Conservation (phyloP, 2,888 invertebrate genomes). For the Pollenia labialis region DNA sequence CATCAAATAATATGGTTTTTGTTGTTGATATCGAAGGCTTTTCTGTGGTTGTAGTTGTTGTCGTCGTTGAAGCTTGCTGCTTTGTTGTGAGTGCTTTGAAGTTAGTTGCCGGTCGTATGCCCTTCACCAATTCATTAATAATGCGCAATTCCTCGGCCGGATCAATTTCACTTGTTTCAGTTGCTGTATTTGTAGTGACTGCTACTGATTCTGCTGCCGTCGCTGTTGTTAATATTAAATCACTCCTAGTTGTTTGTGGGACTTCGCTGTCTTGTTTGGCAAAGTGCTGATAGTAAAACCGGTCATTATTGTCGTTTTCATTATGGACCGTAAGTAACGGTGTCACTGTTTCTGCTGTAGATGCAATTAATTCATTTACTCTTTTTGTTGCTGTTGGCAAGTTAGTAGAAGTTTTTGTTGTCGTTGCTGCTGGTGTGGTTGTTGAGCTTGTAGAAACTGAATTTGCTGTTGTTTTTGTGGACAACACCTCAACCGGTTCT, state of each 20-base stretch:
- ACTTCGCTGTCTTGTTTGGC: slow-evolving; percentile 60
- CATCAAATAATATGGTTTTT: slow-evolving; percentile 56
- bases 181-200: slow-evolving; percentile 42
- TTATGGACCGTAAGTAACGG: slow-evolving; percentile 73
- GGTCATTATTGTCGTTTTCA: slow-evolving; percentile 76
- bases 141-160: slow-evolving; percentile 79
- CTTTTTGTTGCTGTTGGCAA: slow-evolving; percentile 55
- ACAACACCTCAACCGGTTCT: slow-evolving; percentile 79
- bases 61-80: slow-evolving; percentile 60
- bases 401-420: slow-evolving; percentile 45
- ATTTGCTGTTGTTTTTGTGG: slow-evolving; percentile 54
- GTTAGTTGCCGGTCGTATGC: slow-evolving; percentile 75
- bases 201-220: neutral
- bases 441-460: slow-evolving; percentile 1
- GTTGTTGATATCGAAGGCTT: neutral
- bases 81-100: slow-evolving; percentile 56
- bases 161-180: slow-evolving; percentile 77
- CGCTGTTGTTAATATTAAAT: slow-evolving; percentile 11
- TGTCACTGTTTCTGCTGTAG: slow-evolving; percentile 69
- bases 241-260: neutral
- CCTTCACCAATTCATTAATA: slow-evolving; percentile 82
- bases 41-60: slow-evolving; percentile 54
- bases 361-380: slow-evolving; percentile 46
- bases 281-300: slow-evolving; percentile 77
- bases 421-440: slow-evolving; percentile 37